These are phyloP conservation scores for Acheta domesticus DNA, from an alignment of 2,888 invertebrate species.

Conservation along the genomic window DNA sequence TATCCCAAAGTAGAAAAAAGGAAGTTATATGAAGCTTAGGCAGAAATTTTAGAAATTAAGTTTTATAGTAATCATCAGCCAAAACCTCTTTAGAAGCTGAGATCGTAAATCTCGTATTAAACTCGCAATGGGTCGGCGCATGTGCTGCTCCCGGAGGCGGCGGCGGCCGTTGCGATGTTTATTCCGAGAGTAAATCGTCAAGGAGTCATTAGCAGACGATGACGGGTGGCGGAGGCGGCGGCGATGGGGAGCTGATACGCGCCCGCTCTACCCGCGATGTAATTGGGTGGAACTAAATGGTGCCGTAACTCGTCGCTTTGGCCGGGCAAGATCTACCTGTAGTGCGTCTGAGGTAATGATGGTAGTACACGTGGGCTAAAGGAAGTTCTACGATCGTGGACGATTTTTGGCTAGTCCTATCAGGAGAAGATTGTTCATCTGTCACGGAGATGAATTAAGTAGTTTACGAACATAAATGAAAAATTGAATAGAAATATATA, in stretches of 20 bases:
- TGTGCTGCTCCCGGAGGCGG: neutral
- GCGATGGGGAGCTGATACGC: neutral
- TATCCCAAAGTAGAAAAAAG: slow-evolving; percentile 9
- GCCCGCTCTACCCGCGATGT: neutral
- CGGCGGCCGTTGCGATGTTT: neutral
- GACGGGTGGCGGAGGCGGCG: neutral
- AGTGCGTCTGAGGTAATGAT: no score
- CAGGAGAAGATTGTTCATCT: no score
- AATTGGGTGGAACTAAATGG: neutral
- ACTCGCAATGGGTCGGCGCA: neutral
- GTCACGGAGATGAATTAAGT: no score
- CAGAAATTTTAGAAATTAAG: slow-evolving; percentile 10
- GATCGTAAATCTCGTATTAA: neutral
- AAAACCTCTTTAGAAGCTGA: neutral
- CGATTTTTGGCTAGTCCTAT: no score
- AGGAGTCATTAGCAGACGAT: slow-evolving; percentile 7
- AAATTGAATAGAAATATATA: no score
- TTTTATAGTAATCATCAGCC: neutral
- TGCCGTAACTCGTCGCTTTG: neutral
- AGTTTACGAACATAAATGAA: no score
- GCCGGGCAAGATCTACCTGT: no score
- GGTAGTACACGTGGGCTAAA: no score
- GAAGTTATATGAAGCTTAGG: neutral
- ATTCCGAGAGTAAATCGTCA: slow-evolving; percentile 18
- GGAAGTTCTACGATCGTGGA: no score